A percentile compares a stretch with the other conserved stretches of the same genome.
phyloP scores from a whole-genome alignment of 2,888 invertebrate species.

The Uropetala carovei region DNA sequence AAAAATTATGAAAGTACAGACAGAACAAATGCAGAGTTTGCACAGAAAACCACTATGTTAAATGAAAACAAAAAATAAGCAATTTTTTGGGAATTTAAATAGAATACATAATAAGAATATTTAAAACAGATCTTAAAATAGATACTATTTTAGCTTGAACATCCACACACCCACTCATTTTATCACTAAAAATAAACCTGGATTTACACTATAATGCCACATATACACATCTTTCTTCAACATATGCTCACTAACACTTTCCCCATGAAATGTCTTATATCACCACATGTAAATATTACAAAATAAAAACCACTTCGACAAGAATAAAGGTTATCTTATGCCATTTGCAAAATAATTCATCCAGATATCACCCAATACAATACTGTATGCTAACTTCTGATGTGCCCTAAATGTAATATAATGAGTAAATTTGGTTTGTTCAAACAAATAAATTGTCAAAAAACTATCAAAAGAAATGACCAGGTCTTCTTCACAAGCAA shows the following conservation, averaged over 20 bases:
- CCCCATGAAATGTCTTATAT: not conserved
- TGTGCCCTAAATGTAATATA: not conserved
- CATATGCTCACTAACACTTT: conserved; percentile 25
- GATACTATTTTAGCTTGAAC: not conserved
- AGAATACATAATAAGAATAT: not conserved
- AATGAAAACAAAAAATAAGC: conserved; percentile 3
- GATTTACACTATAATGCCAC: not conserved
- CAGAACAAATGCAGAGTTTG: conserved; percentile 36
- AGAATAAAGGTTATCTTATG: not conserved
- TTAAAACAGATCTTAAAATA: not conserved
- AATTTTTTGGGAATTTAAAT: not conserved
- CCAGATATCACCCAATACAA: not conserved
- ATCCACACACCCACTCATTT: not conserved
- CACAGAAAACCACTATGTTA: not conserved
- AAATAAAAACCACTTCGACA: not conserved
- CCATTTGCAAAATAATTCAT: not conserved
- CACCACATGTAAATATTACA: not conserved
- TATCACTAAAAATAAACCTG: not conserved
- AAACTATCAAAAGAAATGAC: not conserved
- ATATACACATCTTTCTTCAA: not conserved
- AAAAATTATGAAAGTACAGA: conserved; percentile 23
- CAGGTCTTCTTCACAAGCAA: not conserved
- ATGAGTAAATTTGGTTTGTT: not conserved
- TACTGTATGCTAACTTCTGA: not conserved
- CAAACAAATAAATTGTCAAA: not conserved